These are phyloP conservation scores for Zapornia atra DNA, from an alignment of 2,113 vertebrate genomes.

Conservation along the genomic window DNA sequence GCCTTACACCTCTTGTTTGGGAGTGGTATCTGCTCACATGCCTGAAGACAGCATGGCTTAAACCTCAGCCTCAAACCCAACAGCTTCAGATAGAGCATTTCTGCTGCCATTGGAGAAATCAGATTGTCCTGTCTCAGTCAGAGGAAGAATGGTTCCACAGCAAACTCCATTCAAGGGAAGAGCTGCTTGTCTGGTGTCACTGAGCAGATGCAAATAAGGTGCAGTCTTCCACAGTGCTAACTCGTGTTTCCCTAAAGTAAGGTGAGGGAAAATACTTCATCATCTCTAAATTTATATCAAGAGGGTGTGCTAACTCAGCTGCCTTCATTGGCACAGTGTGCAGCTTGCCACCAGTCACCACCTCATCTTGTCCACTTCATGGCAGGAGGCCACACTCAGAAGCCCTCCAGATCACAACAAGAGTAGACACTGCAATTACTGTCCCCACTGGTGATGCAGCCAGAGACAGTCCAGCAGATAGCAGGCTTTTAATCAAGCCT, in stretches of 20 bases:
- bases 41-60: background rate
- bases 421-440: background rate
- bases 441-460: background rate
- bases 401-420: background rate
- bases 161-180: background rate
- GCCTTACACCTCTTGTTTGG: background rate
- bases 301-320: background rate
- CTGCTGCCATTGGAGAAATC: background rate
- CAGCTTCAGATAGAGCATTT: background rate
- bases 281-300: background rate
- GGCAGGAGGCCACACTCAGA: background rate
- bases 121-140: background rate
- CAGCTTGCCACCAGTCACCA: background rate
- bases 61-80: background rate
- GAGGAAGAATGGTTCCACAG: background rate
- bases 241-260: background rate
- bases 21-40: background rate
- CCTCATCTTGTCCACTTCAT: background rate
- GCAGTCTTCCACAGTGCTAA: background rate
- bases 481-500: background rate
- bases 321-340: background rate
- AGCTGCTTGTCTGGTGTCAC: background rate
- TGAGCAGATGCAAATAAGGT: background rate
- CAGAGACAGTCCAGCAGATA: background rate
- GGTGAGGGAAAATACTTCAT: background rate